Evolutionary conservation across 37 sponge, comb jelly and placozoan genomes (phyloP).

Genomic region (Theonella swinhoei): DNA sequence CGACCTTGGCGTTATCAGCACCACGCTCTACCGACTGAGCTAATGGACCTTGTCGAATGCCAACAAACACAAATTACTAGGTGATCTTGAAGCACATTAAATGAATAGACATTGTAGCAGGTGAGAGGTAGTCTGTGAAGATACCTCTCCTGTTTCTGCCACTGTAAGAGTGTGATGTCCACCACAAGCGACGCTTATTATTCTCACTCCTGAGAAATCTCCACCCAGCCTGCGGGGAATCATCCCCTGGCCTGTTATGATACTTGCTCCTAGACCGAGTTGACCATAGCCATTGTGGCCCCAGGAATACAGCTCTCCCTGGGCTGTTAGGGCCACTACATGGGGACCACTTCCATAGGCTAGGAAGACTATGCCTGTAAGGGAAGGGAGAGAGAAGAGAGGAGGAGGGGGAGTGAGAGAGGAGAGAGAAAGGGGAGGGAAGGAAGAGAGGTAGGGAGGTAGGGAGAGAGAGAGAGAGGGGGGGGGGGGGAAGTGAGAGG

Average conservation of each 20-base stretch:
- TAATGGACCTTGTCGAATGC: background rate
- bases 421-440: no score
- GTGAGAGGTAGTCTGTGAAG: background rate
- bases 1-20: slow-evolving; percentile 4
- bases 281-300: slow-evolving; percentile 90
- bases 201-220: slow-evolving; percentile 24
- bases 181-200: slow-evolving; percentile 86
- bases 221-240: slow-evolving; percentile 36
- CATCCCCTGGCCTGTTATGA: slow-evolving; percentile 3
- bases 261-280: slow-evolving; percentile 65
- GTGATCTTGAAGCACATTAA: no score
- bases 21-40: slow-evolving; percentile 3
- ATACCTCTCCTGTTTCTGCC: slow-evolving; percentile 56
- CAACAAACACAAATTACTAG: background rate
- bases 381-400: no score
- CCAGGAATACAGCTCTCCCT: slow-evolving; percentile 86
- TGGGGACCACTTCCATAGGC: slow-evolving; percentile 88
- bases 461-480: background rate
- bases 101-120: no score
- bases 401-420: no score
- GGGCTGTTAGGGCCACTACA: slow-evolving; percentile 66
- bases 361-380: slow-evolving; percentile 38
- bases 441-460: background rate
- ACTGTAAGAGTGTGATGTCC: slow-evolving; percentile 84
- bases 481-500: no score